These are phyloP conservation scores for Dolichomitus sp. DNA, from an alignment of 2,888 invertebrate genomes.

Conservation along the genomic window DNA sequence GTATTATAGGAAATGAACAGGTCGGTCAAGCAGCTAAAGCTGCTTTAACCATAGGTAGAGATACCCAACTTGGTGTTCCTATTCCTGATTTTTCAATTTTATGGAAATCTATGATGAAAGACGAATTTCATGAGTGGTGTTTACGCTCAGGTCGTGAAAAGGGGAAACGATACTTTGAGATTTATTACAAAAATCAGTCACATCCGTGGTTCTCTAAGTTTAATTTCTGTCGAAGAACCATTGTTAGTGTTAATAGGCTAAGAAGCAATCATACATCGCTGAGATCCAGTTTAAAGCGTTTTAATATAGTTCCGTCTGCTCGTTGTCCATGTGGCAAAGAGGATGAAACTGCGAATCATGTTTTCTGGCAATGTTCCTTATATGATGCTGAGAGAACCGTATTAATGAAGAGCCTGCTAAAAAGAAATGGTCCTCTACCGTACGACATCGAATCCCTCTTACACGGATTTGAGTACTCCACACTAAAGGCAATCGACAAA, in stretches of 20 bases:
- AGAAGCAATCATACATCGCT: constrained; percentile 38
- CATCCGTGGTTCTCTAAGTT: constrained; percentile 34
- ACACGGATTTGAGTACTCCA: too few relatives aligned
- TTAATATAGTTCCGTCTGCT: constrained; percentile 27
- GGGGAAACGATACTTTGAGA: neutral
- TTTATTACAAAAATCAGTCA: neutral
- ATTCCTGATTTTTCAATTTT: constrained; percentile 18
- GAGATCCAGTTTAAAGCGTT: constrained; percentile 37
- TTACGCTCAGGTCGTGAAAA: neutral
- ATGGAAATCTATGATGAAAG: constrained; percentile 12
- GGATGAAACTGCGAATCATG: constrained; percentile 46
- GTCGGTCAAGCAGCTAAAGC: constrained; percentile 54
- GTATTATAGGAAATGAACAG: constrained; percentile 60
- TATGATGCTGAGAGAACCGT: constrained; percentile 7
- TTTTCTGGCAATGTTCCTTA: constrained; percentile 50
- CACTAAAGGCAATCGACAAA: too few relatives aligned
- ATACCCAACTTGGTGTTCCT: constrained; percentile 16
- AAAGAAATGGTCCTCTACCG: neutral
- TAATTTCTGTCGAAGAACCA: constrained; percentile 15
- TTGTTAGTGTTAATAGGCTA: constrained; percentile 37
- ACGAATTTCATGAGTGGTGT: constrained; percentile 27
- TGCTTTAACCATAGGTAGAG: neutral
- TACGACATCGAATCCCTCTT: neutral
- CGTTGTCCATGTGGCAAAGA: constrained; percentile 33
- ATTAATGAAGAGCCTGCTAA: neutral